Evolutionary conservation across 1,140 invertebrate species (phyloP), one percentile per base, ranked within the genome.

Genomic region (Eriosoma lanigerum): DNA sequence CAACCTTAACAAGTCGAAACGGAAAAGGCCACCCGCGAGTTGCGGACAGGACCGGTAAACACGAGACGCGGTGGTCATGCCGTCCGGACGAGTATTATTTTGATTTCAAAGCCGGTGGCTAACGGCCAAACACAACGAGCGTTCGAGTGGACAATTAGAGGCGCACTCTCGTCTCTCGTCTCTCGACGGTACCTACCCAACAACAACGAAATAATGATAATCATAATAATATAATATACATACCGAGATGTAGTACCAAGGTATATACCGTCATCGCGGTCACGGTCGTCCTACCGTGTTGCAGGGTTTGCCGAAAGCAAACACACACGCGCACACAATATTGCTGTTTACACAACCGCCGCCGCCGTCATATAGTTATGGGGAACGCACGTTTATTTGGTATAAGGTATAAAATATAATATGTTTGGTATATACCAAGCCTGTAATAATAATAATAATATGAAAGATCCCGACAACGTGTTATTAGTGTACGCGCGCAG

Each of bases 101-200:
- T 3, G 38, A 46, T 46, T 68, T 68, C 44, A 48, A 68, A 46
- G 66, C 64, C 66, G 21, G 66, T 68, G 66, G 66, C 66, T 68
- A 44, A 48, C 46, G 66, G 48, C 44, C 66, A 68, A 68, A 68
- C 66, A 68, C 44, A 68, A n/a, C 26, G 15, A 38, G 6, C 66
- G 66, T 68, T 38, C 44, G 66, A 68, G 66, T 68, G 44, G 66
- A 68, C 66, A 48, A 68, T 68, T 68, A 68, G 66, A 26, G 66
- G 21, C 38, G 38, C 64, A 48, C 66, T 68, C 66, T 17, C 21
- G 44, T 2, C 32, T 4, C 32, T 38, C 44, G 44, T 21, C 64
- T 48, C 66, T 48, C 8, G 66, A 48, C 66, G 32, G 32, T 38
- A 38, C n/a, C n/a, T n/a, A n/a, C n/a, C n/a, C n/a, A n/a, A 68